phyloP scores from a whole-genome alignment of 2,888 invertebrate species.

The Hydraecia micacea region DNA sequence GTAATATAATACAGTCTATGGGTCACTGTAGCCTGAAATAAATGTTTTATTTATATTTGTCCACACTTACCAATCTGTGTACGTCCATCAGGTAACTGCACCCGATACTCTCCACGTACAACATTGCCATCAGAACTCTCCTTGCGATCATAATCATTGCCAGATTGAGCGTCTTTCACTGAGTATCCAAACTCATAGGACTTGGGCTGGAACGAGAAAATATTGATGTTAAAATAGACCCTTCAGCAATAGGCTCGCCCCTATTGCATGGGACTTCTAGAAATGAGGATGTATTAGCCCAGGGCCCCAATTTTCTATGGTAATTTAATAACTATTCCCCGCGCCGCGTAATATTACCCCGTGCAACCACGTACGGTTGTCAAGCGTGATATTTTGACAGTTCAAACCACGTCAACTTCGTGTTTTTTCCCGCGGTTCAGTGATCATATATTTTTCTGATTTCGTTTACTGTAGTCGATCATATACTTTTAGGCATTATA shows the following conservation, averaged over 20 bases:
- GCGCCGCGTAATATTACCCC: no score
- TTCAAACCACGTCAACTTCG: no score
- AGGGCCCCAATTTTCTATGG: no score
- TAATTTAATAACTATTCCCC: no score
- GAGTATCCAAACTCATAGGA: constrained; percentile 95
- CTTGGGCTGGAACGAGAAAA: constrained; percentile 68
- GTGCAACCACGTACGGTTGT: no score
- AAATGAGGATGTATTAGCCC: background rate
- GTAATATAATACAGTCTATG: no score
- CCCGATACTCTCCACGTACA: constrained; percentile 92
- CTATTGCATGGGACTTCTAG: background rate
- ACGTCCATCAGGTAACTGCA: constrained; percentile 92
- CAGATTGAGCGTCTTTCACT: constrained; percentile 93
- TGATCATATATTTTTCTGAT: no score
- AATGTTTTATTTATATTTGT: background rate
- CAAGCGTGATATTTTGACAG: no score
- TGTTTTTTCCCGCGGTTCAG: no score
- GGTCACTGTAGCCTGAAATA: no score
- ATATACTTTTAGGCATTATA: no score
- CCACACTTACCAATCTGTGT: constrained; percentile 79
- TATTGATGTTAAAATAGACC: background rate
- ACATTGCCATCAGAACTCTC: constrained; percentile 94
- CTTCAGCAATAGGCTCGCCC: background rate
- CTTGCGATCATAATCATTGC: constrained; percentile 93
- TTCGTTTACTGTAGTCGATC: no score